Percentiles rank a stretch among this genome's conserved stretches.
Evolutionary conservation across 2,797 vertebrate genomes (phyloP).

Genomic region (Lycodopsis pacificus): DNA sequence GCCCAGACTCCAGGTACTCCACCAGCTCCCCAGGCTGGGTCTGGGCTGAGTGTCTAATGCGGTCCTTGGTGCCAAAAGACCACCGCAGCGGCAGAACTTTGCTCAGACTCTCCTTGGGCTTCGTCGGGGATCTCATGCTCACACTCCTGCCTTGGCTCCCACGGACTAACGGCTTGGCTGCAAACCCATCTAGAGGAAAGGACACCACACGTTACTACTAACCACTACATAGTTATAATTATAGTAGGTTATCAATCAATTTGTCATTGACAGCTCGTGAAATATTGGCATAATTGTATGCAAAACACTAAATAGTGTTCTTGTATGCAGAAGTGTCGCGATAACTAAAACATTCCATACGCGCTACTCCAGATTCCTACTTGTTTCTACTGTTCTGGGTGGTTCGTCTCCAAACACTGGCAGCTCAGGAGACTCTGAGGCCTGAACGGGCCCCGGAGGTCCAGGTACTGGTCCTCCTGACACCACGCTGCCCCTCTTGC

Average conservation of each 20-base stretch:
- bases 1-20: conserved; percentile 91
- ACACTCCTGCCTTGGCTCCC: conserved; percentile 84
- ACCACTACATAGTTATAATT: neutral
- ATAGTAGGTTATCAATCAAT: neutral
- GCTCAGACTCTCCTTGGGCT: conserved; percentile 78
- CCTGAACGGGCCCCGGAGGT: conserved; percentile 39
- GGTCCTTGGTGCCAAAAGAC: conserved; percentile 89
- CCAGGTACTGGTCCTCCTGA: conserved; percentile 73
- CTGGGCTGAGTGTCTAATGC: conserved; percentile 59
- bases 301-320: neutral
- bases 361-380: conserved; percentile 67
- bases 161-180: conserved; percentile 79
- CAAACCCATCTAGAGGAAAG: conserved; percentile 81
- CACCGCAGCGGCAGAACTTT: conserved; percentile 87
- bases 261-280: neutral
- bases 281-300: neutral
- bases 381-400: conserved; percentile 72
- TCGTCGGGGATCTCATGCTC: conserved; percentile 86
- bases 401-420: conserved; percentile 78
- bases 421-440: conserved; percentile 79
- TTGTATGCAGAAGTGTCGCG: neutral
- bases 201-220: neutral
- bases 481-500: conserved; percentile 70
- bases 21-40: conserved; percentile 85
- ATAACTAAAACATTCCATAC: neutral